Conservation (phyloP, 2,797 vertebrate genomes). For the Syndactyla subalaris region DNA sequence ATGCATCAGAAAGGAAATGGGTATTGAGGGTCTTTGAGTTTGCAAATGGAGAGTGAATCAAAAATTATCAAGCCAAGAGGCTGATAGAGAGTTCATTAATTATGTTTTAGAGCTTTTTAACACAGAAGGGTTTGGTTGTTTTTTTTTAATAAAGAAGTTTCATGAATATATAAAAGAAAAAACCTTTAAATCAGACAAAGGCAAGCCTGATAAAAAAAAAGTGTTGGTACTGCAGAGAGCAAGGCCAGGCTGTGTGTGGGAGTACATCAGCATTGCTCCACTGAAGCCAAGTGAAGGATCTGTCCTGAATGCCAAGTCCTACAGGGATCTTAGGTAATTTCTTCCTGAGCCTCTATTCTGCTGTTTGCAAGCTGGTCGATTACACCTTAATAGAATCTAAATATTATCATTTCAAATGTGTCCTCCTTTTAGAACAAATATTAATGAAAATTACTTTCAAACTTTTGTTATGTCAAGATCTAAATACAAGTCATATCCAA, state of each 20-base stretch:
- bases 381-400: background rate
- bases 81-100: background rate
- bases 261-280: constrained; percentile 23
- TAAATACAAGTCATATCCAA: background rate
- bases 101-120: background rate
- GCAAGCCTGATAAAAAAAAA: background rate
- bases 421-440: background rate
- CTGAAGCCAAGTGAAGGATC: background rate
- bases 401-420: background rate
- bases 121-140: background rate
- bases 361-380: background rate
- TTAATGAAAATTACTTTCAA: constrained; percentile 36
- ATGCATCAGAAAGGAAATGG: background rate
- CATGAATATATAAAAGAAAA: background rate
- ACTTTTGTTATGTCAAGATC: background rate
- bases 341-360: background rate
- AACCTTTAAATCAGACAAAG: background rate
- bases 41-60: background rate
- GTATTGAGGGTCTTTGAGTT: background rate
- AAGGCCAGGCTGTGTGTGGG: background rate
- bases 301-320: constrained; percentile 5
- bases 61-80: background rate
- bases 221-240: background rate
- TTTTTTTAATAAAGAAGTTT: background rate
- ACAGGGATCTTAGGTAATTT: background rate